These are phyloP conservation scores for Heteromyza rotundicornis DNA, from an alignment of 2,888 invertebrate species.

Conservation along the genomic window DNA sequence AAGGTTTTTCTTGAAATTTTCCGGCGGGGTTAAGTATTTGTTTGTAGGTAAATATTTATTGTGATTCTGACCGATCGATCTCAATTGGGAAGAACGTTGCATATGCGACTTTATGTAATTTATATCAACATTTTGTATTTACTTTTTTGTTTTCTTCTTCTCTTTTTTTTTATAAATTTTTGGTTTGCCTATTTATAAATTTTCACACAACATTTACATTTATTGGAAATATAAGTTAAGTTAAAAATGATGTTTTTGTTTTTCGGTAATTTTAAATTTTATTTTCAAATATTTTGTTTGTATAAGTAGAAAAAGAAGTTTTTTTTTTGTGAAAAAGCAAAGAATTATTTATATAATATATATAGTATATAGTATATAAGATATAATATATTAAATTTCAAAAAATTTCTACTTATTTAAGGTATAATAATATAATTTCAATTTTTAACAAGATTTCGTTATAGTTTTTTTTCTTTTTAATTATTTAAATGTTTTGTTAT, in stretches of 20 bases:
- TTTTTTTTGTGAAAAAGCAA: constrained; percentile 32
- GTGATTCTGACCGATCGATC: too few relatives aligned
- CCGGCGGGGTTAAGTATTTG: too few relatives aligned
- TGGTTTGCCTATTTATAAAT: constrained; percentile 24
- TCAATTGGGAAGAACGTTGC: too few relatives aligned
- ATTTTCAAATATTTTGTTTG: constrained; percentile 27
- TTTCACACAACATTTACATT: constrained; percentile 41
- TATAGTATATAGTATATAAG: constrained; percentile 39
- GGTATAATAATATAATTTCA: constrained; percentile 29
- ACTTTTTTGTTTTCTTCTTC: too few relatives aligned
- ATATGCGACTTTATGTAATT: not conserved
- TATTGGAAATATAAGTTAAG: not conserved
- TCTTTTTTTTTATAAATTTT: too few relatives aligned
- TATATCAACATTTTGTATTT: constrained; percentile 1
- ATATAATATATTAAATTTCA: constrained; percentile 40
- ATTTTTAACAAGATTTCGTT: constrained; percentile 40
- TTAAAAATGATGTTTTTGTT: not conserved
- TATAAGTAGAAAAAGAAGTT: constrained; percentile 38
- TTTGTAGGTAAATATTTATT: too few relatives aligned
- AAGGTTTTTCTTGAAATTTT: too few relatives aligned
- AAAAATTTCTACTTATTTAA: constrained; percentile 50
- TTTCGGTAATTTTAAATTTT: constrained; percentile 12
- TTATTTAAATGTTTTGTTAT: constrained; percentile 23
- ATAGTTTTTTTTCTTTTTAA: constrained; percentile 27
- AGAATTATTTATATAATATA: constrained; percentile 23